Conservation (phyloP, 2,113 vertebrate genomes). For the Cottus gobio region DNA sequence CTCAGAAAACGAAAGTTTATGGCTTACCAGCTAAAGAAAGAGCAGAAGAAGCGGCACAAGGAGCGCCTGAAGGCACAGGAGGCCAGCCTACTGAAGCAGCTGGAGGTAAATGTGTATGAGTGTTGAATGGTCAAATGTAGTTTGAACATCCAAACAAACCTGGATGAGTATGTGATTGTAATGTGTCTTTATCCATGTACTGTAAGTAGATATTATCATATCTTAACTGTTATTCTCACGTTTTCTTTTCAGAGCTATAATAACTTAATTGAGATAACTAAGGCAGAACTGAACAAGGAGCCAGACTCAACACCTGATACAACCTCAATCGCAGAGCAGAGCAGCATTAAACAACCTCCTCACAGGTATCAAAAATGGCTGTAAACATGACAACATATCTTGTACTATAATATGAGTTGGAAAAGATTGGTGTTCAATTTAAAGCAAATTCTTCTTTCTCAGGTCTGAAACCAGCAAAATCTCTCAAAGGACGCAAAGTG, state of each 20-base stretch:
- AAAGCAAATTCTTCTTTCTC: conserved; percentile 24
- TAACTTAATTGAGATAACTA: conserved; percentile 96
- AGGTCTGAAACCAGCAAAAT: conserved; percentile 86
- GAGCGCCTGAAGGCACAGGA: conserved; percentile 95
- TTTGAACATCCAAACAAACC: neutral
- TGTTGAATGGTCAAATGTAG: neutral
- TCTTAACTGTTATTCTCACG: neutral
- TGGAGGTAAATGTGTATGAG: conserved; percentile 86
- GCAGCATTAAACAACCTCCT: conserved; percentile 82
- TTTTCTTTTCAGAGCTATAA: conserved; percentile 87
- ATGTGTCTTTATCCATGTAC: neutral
- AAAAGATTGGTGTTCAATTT: neutral
- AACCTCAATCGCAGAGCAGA: conserved; percentile 84
- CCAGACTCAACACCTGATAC: conserved; percentile 82
- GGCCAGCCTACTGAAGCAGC: conserved; percentile 92
- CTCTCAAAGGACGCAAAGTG: conserved; percentile 77
- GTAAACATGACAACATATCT: neutral
- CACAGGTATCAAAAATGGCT: conserved; percentile 82
- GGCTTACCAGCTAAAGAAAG: conserved; percentile 93
- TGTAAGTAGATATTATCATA: neutral
- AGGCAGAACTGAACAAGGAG: conserved; percentile 90
- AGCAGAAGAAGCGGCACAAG: conserved; percentile 94
- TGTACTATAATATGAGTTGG: neutral
- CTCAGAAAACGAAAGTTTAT: conserved; percentile 91
- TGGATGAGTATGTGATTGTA: neutral